phyloP scores from a whole-genome alignment of 1,140 invertebrate species.

The Adelges cooleyi region DNA sequence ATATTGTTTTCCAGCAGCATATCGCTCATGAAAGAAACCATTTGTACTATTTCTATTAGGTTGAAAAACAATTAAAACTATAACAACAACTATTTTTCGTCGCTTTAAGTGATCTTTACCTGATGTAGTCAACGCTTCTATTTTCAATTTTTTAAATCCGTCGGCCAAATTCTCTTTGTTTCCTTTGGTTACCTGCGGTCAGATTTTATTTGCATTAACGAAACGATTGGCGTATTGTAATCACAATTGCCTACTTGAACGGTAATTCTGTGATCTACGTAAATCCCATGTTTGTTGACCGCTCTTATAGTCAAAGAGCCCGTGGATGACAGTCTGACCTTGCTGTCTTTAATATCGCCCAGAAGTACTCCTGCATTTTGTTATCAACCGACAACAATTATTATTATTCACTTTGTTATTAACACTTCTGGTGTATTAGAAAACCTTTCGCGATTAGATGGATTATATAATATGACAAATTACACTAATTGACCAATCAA shows the following conservation, averaged over 20 bases:
- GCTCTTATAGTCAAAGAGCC: too few relatives aligned
- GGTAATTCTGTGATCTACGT: neutral
- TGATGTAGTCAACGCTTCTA: neutral
- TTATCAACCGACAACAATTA: too few relatives aligned
- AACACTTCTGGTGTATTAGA: too few relatives aligned
- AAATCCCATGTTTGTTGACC: neutral
- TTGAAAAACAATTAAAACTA: neutral
- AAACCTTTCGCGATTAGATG: too few relatives aligned
- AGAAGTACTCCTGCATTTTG: too few relatives aligned
- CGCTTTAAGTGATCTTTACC: neutral
- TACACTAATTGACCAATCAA: too few relatives aligned
- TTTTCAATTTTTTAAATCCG: neutral
- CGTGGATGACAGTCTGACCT: too few relatives aligned
- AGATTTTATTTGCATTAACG: neutral
- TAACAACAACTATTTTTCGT: neutral
- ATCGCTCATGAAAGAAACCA: neutral
- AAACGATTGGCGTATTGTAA: neutral
- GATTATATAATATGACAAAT: too few relatives aligned
- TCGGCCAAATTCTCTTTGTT: neutral
- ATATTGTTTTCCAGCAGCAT: neutral
- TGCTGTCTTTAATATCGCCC: too few relatives aligned
- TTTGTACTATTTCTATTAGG: neutral
- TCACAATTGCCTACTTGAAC: neutral
- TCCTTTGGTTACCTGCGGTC: neutral
- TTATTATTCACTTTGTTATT: too few relatives aligned